Base-by-base conservation (phyloP, 2,888 invertebrate species). In the Ptychoptera albimana region DNA sequence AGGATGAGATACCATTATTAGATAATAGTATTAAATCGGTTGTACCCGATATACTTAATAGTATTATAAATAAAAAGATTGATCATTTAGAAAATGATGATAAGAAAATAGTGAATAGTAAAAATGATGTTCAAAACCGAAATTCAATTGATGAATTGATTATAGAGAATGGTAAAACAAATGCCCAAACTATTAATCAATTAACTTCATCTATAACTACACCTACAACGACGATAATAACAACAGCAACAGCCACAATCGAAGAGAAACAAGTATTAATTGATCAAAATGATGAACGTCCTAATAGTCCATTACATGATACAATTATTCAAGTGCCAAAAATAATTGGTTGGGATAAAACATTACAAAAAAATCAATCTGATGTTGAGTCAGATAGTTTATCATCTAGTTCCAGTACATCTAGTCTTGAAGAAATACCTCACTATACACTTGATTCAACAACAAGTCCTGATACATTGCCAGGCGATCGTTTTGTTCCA, bases 301-400 rank as follows among this genome's bases (percentile, higher is more conserved):
- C 67, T 54, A 69, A 61, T 60, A 81, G 78, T 70, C 81, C 64
- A 51, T 71, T 66, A 54, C 81, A 71, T 53, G 76, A 77, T 57
- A 75, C 74, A 1, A 71, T 72, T 2, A 77, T 80, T 39, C 67
- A 75, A 47, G 79, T 80, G 8, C 79, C 81, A 0, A 57, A 60
- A 41, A 63, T 65, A 48, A 34, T 42, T 14, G 59, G 60, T 1
- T 65, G 65, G 65, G 45, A 47, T 35, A 67, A 49, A 53, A 71
- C 58, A 59, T 32, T 15, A 8, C 62, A 55, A 53, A 61, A 50
- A 53, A 63, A 58, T 13, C 63, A 64, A 14, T 54, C 59, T 2
- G 74, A 74, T 47, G 68, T 77, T 37, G 76, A 76, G 14, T 73
- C 74, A 1, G 80, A 81, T 54, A 58, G 55, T 34, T 52, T 61